Evolutionary conservation across 2,113 vertebrate species (phyloP).

Genomic region (Otocyon megalotis): DNA sequence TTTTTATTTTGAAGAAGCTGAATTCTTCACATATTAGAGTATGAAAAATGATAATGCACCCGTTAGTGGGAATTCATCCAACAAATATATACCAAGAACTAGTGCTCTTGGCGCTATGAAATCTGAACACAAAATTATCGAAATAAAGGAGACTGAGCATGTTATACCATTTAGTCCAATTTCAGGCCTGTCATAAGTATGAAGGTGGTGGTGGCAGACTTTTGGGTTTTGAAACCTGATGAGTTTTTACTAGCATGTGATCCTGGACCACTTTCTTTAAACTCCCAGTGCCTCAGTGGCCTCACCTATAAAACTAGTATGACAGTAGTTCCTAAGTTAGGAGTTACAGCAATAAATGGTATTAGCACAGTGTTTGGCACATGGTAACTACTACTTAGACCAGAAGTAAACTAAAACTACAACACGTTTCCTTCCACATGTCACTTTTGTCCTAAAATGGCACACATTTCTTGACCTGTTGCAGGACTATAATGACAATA

Average conservation of each 20-base stretch:
- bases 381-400: neutral
- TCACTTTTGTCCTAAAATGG: conserved; percentile 5
- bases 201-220: neutral
- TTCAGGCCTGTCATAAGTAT: neutral
- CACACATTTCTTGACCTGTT: neutral
- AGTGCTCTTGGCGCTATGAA: neutral
- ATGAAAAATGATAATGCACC: neutral
- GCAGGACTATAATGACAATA: neutral
- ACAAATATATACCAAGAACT: neutral
- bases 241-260: neutral
- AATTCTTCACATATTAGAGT: conserved; percentile 28
- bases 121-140: neutral
- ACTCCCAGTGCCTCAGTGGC: neutral
- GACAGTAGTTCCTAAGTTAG: neutral
- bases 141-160: neutral
- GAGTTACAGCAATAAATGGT: neutral
- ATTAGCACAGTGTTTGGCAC: neutral
- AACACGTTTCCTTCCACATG: neutral
- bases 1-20: neutral
- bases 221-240: neutral
- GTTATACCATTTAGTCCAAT: neutral
- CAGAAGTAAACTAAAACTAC: neutral
- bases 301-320: neutral
- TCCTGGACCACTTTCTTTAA: neutral
- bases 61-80: neutral